A percentile compares a stretch with the other conserved stretches of the same genome.
Evolutionary conservation across 2,113 vertebrate species (phyloP).

Genomic region (Boulengeromyrus knoepffleri): DNA sequence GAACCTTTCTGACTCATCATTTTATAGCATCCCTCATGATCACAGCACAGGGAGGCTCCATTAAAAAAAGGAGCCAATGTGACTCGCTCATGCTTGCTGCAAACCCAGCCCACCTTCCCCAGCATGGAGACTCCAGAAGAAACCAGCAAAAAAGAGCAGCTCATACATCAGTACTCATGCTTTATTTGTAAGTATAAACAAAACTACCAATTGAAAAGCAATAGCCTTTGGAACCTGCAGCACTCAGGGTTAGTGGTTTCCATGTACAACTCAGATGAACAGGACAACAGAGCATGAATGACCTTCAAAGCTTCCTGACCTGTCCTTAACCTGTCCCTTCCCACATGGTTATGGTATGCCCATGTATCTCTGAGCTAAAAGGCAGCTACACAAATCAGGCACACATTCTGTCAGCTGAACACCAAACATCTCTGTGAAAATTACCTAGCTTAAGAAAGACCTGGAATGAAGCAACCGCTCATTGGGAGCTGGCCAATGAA

Average conservation of each 20-base stretch:
- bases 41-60: background rate
- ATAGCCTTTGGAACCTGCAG: background rate
- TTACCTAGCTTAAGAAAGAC: background rate
- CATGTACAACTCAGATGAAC: background rate
- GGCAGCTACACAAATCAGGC: background rate
- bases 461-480: background rate
- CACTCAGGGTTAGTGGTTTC: background rate
- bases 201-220: background rate
- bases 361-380: background rate
- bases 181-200: background rate
- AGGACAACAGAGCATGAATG: background rate
- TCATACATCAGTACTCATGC: background rate
- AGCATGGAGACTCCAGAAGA: background rate
- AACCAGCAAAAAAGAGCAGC: background rate
- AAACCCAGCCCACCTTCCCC: background rate
- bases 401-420: slow-evolving; percentile 15
- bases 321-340: slow-evolving; percentile 3
- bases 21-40: background rate
- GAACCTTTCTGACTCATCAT: background rate
- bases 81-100: background rate
- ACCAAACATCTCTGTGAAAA: slow-evolving; percentile 27
- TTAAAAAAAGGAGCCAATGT: background rate
- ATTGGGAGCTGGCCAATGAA: background rate
- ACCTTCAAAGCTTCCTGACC: background rate
- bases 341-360: background rate